A percentile compares a stretch with the other conserved stretches of the same genome.
Conservation (phyloP, 2,888 invertebrate species). For the Drosophila histrio region DNA sequence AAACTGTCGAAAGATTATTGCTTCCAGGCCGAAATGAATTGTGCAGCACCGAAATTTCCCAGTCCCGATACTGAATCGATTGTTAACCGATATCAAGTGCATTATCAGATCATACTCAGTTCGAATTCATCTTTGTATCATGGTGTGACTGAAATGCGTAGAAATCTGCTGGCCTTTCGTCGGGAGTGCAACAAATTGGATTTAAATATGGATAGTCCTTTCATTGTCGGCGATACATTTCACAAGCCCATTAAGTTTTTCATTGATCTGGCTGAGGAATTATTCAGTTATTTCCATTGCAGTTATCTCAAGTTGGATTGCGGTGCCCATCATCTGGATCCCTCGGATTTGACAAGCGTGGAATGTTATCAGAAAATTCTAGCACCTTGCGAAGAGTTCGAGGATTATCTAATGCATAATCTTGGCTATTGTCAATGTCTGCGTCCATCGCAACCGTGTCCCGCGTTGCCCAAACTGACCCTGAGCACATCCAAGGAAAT, state of each 20-base stretch:
- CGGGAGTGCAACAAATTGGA: conserved; percentile 51
- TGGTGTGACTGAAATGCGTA: conserved; percentile 48
- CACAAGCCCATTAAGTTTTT: conserved; percentile 78
- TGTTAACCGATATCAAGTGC: conserved; percentile 60
- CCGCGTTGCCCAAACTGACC: rapidly evolving
- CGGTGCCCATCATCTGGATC: conserved; percentile 64
- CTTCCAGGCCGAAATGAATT: conserved; percentile 37
- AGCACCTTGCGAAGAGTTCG: conserved; percentile 70
- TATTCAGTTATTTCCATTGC: conserved; percentile 74
- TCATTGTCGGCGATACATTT: conserved; percentile 71
- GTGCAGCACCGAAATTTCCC: conserved; percentile 55
- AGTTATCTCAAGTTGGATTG: conserved; percentile 60
- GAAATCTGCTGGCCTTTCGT: conserved; percentile 54
- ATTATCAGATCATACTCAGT: conserved; percentile 52
- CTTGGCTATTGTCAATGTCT: conserved; percentile 76
- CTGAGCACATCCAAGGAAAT: neutral
- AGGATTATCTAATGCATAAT: conserved; percentile 69
- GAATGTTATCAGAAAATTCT: conserved; percentile 61
- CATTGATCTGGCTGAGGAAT: conserved; percentile 67
- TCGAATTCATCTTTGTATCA: conserved; percentile 46
- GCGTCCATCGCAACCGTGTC: conserved; percentile 23
- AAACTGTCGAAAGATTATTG: conserved; percentile 63
- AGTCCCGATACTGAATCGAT: conserved; percentile 53
- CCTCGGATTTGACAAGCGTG: conserved; percentile 53
- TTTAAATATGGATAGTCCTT: conserved; percentile 38